These are phyloP conservation scores for Drosophila setifemur DNA, from an alignment of 1,140 invertebrate genomes.

Conservation along the genomic window DNA sequence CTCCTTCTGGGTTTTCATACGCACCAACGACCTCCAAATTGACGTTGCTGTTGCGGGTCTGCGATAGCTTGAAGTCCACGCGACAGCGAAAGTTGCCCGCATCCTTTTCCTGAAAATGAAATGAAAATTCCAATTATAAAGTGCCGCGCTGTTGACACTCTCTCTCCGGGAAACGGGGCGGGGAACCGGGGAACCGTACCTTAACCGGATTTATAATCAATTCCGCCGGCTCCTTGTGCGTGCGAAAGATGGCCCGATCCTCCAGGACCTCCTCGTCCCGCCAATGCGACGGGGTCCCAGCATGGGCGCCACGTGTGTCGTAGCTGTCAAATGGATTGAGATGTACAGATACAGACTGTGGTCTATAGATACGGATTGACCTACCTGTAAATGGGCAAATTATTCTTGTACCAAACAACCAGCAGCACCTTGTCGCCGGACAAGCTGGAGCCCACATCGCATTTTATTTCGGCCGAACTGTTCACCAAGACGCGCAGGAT, in stretches of 20 bases:
- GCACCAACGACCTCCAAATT: conserved; percentile 92
- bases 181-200: conserved; percentile 48
- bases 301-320: conserved; percentile 82
- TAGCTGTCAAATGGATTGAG: conserved; percentile 71
- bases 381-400: conserved; percentile 85
- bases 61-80: conserved; percentile 91
- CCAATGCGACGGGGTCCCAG: conserved; percentile 83
- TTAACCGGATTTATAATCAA: conserved; percentile 82
- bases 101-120: conserved; percentile 86
- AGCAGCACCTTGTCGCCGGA: conserved; percentile 84
- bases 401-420: conserved; percentile 86
- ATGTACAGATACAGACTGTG: conserved; percentile 10
- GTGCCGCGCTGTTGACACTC: conserved; percentile 51
- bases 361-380: conserved; percentile 5
- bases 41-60: conserved; percentile 90
- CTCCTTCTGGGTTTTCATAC: conserved; percentile 78
- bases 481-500: conserved; percentile 83
- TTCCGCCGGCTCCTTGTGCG: conserved; percentile 84
- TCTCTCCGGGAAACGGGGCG: background rate
- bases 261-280: conserved; percentile 84
- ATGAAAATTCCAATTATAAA: conserved; percentile 80
- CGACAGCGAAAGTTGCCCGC: conserved; percentile 90
- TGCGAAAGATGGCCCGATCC: conserved; percentile 84
- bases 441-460: conserved; percentile 84
- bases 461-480: conserved; percentile 84